Base-by-base conservation (phyloP, 2,113 vertebrate species). In the Muntiacus reevesi region DNA sequence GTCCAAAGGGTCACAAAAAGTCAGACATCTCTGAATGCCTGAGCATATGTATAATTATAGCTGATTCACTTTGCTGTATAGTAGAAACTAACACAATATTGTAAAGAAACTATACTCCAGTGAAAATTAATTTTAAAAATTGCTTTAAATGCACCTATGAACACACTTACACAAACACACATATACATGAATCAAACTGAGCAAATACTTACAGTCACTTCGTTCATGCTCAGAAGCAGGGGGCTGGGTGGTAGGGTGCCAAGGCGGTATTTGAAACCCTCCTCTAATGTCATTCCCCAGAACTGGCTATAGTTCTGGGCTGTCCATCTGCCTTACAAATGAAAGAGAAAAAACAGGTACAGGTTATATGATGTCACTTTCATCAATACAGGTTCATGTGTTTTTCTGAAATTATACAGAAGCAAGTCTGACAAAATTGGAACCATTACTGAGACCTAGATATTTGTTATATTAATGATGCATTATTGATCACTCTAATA, bases 271-370 rank as follows among this genome's bases (percentile, higher is more conserved):
- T 87, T 98, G 96, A 99, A 99, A 86, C 98, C 99, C 95, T 99
- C 99, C 95, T 98, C 98, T 82, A 99, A 88, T 57, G 98, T 99
- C 99, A 99, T 99, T 95, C 98, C 99, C 99, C 99, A 99, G 94
- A 99, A 99, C 10, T 99, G 98, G 54, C 98, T 99, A 54, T 99
- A 99, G 97, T 99, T 99, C 54, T 98, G 96, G 52, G 99, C 99
- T 97, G 98, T 99, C 99, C 99, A 99, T 93, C 99, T 99, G 97
- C 87, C 98, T 98, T 98, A 84, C 30, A 97, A 88, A 96, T 1
- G 87, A 54, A 98, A 71, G 92, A 97, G 11, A 97, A 82, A 74
- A 98, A 91, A 55, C 3, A 89, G 52, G 14, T 83, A 33, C 0
- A 19, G 33, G 33, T 4, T 14, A 97, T 92, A 27, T 50, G 16